A percentile compares a stretch with the other conserved stretches of the same genome.
Evolutionary conservation across 2,888 invertebrate species (phyloP).

Genomic region (Clepsis dumicolana): DNA sequence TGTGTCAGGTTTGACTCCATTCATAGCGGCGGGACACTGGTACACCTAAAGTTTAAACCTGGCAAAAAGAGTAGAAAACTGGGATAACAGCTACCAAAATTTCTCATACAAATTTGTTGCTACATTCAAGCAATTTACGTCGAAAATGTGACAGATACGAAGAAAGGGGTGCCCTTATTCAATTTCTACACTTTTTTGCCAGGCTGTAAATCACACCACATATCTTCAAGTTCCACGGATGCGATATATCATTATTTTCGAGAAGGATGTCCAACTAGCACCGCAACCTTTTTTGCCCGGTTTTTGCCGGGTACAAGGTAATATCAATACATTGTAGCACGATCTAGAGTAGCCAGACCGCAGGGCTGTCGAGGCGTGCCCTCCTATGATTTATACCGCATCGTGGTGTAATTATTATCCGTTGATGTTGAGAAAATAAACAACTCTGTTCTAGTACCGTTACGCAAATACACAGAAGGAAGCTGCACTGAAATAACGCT

Average conservation of each 20-base stretch:
- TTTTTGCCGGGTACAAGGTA: not conserved
- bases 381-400: constrained; percentile 15
- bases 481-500: not conserved
- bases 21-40: no score
- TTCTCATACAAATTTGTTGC: no score
- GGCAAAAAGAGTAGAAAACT: no score
- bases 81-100: no score
- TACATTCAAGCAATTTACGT: no score
- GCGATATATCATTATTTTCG: not conserved
- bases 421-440: constrained; percentile 6
- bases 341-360: constrained; percentile 5
- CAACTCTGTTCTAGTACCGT: constrained; percentile 12
- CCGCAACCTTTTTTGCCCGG: not conserved
- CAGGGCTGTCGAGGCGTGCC: constrained; percentile 15
- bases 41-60: no score
- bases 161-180: no score
- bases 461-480: constrained; percentile 12
- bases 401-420: constrained; percentile 16
- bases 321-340: constrained; percentile 16
- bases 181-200: no score
- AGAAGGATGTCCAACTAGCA: not conserved
- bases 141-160: no score
- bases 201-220: not conserved
- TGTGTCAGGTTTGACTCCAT: no score
- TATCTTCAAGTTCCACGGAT: not conserved